Conservation (phyloP, 2,113 vertebrate species). For the Istiophorus platypterus region DNA sequence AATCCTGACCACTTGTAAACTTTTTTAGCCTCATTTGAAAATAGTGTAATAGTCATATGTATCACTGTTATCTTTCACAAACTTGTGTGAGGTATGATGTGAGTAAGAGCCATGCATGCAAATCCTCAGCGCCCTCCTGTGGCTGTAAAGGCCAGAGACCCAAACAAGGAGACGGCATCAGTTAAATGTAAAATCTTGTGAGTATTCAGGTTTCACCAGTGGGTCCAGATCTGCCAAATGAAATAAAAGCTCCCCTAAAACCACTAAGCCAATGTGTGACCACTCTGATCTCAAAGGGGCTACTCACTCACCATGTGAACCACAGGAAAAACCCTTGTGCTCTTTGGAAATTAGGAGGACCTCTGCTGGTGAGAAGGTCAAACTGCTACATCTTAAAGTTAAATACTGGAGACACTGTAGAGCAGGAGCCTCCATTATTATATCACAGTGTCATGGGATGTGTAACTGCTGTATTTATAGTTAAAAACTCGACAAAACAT, state of each 20-base stretch:
- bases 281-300: not conserved
- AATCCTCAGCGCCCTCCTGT: slow-evolving; percentile 48
- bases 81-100: not conserved
- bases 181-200: not conserved
- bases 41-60: not conserved
- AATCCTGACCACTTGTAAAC: not conserved
- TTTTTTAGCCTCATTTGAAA: not conserved
- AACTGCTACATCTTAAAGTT: not conserved
- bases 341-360: slow-evolving; percentile 4
- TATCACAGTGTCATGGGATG: not conserved
- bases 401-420: not conserved
- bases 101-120: too few species aligned
- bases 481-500: not conserved
- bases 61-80: not conserved
- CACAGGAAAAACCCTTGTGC: not conserved
- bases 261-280: not conserved
- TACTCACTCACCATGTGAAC: not conserved
- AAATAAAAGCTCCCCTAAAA: not conserved
- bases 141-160: slow-evolving; percentile 5
- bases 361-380: slow-evolving; percentile 52
- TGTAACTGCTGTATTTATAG: not conserved
- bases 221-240: not conserved
- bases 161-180: not conserved
- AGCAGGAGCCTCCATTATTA: not conserved
- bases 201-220: not conserved